Percentiles rank a stretch among this genome's conserved stretches.
These are phyloP conservation scores for Hyaena hyaena DNA, from an alignment of 2,113 vertebrate species.

Conservation along the genomic window DNA sequence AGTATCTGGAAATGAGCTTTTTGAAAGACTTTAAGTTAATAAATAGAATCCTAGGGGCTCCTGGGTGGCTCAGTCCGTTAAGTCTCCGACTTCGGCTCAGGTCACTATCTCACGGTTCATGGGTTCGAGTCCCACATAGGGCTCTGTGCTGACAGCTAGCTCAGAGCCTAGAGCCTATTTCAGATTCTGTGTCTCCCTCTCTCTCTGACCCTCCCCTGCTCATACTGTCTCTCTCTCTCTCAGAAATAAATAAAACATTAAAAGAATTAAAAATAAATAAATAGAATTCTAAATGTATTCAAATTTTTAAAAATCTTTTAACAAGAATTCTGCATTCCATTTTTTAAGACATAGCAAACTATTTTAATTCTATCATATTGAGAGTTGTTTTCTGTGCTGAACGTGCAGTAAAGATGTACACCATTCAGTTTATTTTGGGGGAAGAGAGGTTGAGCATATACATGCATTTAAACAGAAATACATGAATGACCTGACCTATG, in stretches of 20 bases:
- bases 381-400: background rate
- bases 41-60: background rate
- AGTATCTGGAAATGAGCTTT: background rate
- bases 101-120: too few species aligned
- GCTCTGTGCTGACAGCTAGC: too few species aligned
- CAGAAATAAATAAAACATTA: too few species aligned
- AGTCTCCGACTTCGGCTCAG: too few species aligned
- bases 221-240: too few species aligned
- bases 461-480: background rate
- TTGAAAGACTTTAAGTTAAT: background rate
- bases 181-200: too few species aligned
- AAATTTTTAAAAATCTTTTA: slow-evolving; percentile 28
- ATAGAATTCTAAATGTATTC: slow-evolving; percentile 8
- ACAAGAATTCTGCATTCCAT: background rate
- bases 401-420: background rate
- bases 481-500: background rate
- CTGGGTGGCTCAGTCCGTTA: too few species aligned
- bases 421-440: background rate
- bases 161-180: too few species aligned
- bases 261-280: background rate
- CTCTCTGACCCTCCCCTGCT: too few species aligned
- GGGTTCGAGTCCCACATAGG: too few species aligned
- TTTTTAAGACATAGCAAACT: slow-evolving; percentile 27
- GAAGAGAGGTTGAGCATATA: background rate
- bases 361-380: slow-evolving; percentile 49